These are phyloP conservation scores for Thaumatotibia leucotreta DNA, from an alignment of 1,140 invertebrate species.

Conservation along the genomic window DNA sequence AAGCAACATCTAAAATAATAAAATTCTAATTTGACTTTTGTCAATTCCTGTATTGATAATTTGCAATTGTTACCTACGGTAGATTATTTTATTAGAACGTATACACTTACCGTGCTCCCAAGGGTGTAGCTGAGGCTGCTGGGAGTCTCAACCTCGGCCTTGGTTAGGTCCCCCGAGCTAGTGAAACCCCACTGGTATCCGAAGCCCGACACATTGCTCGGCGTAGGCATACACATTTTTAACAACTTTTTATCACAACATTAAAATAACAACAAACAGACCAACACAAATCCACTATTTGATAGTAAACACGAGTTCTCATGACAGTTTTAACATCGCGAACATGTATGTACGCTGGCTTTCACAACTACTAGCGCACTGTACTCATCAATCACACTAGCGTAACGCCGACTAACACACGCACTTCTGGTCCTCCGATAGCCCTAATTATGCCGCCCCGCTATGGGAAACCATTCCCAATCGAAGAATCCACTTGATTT, in stretches of 20 bases:
- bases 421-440: slow-evolving; percentile 13
- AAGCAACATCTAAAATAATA: no score
- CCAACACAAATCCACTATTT: slow-evolving; percentile 58
- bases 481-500: slow-evolving; percentile 36
- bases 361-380: slow-evolving; percentile 69
- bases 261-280: slow-evolving; percentile 49
- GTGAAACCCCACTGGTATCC: slow-evolving; percentile 75
- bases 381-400: slow-evolving; percentile 49
- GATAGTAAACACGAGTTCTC: slow-evolving; percentile 69
- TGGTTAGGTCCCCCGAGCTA: slow-evolving; percentile 68
- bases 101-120: slow-evolving; percentile 66
- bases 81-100: slow-evolving; percentile 17
- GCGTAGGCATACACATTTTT: slow-evolving; percentile 77
- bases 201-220: slow-evolving; percentile 72
- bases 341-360: slow-evolving; percentile 63
- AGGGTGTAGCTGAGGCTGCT: slow-evolving; percentile 73
- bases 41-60: no score
- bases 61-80: no score
- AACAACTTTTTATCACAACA: slow-evolving; percentile 38
- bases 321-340: slow-evolving; percentile 69
- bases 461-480: not conserved
- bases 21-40: no score
- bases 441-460: slow-evolving; percentile 11
- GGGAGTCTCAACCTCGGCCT: slow-evolving; percentile 71
- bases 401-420: slow-evolving; percentile 35